These are phyloP conservation scores for Lasioglossum oenotherae DNA, from an alignment of 2,888 invertebrate species.

Conservation along the genomic window DNA sequence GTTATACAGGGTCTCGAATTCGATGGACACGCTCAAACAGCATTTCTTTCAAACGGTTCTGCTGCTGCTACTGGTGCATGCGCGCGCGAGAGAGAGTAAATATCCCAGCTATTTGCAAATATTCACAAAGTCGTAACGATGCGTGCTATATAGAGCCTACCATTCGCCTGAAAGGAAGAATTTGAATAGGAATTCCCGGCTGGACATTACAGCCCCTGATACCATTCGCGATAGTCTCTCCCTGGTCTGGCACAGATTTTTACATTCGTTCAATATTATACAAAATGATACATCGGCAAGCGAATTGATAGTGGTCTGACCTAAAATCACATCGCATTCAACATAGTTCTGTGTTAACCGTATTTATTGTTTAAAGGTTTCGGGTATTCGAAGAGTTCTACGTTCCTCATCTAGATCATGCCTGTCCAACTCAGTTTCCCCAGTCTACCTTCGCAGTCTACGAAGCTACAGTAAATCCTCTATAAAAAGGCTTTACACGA, in stretches of 20 bases:
- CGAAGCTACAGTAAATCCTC: no score
- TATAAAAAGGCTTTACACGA: no score
- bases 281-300: not conserved
- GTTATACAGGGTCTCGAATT: constrained; percentile 48
- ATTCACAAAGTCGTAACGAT: constrained; percentile 54
- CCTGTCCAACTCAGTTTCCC: no score
- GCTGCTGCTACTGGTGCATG: not conserved
- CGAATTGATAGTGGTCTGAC: not conserved
- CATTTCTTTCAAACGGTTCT: constrained; percentile 57
- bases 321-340: not conserved
- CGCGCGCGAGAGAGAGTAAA: constrained; percentile 40
- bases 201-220: constrained; percentile 9
- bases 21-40: constrained; percentile 50
- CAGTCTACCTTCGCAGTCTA: no score
- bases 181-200: constrained; percentile 1
- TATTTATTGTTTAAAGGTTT: not conserved
- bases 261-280: not conserved
- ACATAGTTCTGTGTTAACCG: not conserved
- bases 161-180: constrained; percentile 30
- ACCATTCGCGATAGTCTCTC: constrained; percentile 16
- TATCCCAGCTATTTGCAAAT: constrained; percentile 56
- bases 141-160: constrained; percentile 26
- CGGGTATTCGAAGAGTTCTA: not conserved
- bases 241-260: constrained; percentile 7
- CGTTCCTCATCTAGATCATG: no score